phyloP scores from a whole-genome alignment of 2,797 vertebrate genomes.

The Orientallactaga sibirica region DNA sequence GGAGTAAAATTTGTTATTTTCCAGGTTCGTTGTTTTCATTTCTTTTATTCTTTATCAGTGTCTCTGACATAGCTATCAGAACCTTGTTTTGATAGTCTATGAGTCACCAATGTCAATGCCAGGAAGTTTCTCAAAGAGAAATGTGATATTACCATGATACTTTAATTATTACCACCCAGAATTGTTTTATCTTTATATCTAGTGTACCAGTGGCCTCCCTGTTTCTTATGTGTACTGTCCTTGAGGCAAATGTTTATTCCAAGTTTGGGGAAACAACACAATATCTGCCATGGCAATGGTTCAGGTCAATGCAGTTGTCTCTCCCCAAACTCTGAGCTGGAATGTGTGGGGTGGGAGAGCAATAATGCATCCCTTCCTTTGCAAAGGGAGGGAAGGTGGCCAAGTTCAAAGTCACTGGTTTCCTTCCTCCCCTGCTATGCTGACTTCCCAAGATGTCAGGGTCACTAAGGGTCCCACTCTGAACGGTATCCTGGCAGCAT shows the following conservation, averaged over 20 bases:
- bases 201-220: background rate
- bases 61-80: constrained; percentile 13
- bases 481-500: background rate
- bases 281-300: constrained; percentile 7
- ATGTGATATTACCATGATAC: background rate
- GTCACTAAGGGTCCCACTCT: constrained; percentile 1
- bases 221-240: background rate
- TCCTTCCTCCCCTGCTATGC: background rate
- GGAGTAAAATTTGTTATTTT: constrained; percentile 60
- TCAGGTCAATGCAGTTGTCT: background rate
- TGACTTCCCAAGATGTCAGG: background rate
- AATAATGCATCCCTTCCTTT: too few relatives aligned
- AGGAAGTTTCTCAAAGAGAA: constrained; percentile 20
- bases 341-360: background rate
- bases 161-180: background rate
- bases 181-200: constrained; percentile 15
- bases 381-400: background rate
- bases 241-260: background rate
- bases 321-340: background rate
- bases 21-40: constrained; percentile 1
- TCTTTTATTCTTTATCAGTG: background rate
- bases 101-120: background rate
- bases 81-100: background rate
- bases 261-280: constrained; percentile 8
- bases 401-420: background rate